Conservation (phyloP, 2,113 vertebrate genomes). For the Macaca nemestrina region DNA sequence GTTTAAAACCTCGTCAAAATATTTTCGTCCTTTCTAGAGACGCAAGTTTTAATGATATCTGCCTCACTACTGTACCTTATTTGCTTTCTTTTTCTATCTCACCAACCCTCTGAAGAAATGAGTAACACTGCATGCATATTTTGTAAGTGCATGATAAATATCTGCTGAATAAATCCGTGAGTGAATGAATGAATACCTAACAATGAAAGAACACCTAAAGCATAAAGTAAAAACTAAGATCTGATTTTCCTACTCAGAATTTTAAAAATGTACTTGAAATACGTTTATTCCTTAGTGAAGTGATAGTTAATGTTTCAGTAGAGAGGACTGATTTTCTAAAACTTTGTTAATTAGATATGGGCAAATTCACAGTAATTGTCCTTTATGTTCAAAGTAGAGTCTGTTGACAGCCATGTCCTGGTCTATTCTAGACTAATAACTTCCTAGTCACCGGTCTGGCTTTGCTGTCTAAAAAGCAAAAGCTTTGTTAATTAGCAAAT, state of each 20-base stretch:
- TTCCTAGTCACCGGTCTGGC: slow-evolving; percentile 54
- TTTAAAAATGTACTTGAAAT: slow-evolving; percentile 20
- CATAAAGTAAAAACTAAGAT: slow-evolving; percentile 30
- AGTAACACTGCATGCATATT: neutral
- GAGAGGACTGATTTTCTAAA: slow-evolving; percentile 43
- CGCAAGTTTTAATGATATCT: neutral
- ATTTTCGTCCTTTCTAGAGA: neutral
- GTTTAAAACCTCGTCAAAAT: neutral
- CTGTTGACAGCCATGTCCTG: slow-evolving; percentile 49
- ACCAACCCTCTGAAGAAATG: neutral
- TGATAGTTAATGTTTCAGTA: neutral
- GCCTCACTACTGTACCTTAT: neutral
- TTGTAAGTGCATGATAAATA: neutral
- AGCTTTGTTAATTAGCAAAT: slow-evolving; percentile 63
- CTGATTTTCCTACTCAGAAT: neutral
- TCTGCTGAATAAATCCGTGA: neutral
- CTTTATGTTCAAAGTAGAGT: slow-evolving; percentile 55
- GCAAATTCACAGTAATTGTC: slow-evolving; percentile 46
- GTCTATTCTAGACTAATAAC: slow-evolving; percentile 39
- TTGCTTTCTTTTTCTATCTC: neutral
- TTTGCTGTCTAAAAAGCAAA: slow-evolving; percentile 52
- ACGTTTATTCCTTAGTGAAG: neutral
- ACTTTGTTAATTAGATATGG: slow-evolving; percentile 23
- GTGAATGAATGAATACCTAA: neutral
- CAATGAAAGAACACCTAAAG: neutral